These are phyloP conservation scores for Drosophila yooni DNA, from an alignment of 2,888 invertebrate genomes.

Conservation along the genomic window DNA sequence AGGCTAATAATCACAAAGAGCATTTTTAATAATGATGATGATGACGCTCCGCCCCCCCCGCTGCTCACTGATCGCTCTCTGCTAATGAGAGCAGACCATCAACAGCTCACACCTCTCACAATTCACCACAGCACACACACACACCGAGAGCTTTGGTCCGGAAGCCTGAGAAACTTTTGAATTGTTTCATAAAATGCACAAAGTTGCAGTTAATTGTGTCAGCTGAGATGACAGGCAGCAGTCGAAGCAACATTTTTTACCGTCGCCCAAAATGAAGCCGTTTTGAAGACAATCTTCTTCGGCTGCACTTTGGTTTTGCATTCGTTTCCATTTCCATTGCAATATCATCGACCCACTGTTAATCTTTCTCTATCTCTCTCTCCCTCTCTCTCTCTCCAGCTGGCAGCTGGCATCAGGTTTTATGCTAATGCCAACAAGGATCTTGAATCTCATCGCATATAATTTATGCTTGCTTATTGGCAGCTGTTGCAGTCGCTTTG, in stretches of 20 bases:
- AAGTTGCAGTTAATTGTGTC: constrained; percentile 77
- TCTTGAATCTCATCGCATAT: constrained; percentile 70
- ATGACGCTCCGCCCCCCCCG: constrained; percentile 6
- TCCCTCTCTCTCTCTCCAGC: constrained; percentile 1
- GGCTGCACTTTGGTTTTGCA: constrained; percentile 8
- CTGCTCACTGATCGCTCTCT: constrained; percentile 30
- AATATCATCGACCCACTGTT: constrained; percentile 1
- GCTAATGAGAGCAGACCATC: constrained; percentile 70
- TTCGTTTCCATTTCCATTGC: constrained; percentile 22
- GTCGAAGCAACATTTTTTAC: constrained; percentile 7
- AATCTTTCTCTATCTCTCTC: background rate
- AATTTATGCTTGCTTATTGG: constrained; percentile 78
- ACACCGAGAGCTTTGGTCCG: constrained; percentile 26
- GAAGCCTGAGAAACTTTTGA: constrained; percentile 78
- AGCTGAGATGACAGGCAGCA: constrained; percentile 57
- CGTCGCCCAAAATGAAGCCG: constrained; percentile 66
- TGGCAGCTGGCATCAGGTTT: constrained; percentile 65
- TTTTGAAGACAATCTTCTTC: constrained; percentile 50
- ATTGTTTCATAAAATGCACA: constrained; percentile 78
- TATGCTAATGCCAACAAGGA: constrained; percentile 74
- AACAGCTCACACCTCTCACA: constrained; percentile 27
- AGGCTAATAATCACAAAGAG: constrained; percentile 71
- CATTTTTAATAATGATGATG: constrained; percentile 55
- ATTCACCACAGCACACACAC: constrained; percentile 13
- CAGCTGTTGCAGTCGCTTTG: constrained; percentile 52